These are phyloP conservation scores for Grammomys surdaster DNA, from an alignment of 2,113 vertebrate species.

Conservation along the genomic window DNA sequence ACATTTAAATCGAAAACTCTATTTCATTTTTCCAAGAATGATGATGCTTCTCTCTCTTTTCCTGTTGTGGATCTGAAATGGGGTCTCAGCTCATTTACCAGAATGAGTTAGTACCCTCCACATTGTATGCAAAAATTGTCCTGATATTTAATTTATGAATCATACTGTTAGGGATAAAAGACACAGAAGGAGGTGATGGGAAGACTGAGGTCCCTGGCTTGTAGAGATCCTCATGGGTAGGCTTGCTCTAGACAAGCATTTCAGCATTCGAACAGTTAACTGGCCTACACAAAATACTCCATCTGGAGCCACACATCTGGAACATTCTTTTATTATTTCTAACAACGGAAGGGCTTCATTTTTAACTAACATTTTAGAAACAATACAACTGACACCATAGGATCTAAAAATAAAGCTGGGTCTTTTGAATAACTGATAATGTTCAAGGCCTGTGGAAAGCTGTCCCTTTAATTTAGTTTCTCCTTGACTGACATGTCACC, in stretches of 20 bases:
- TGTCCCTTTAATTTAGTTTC: slow-evolving; percentile 14
- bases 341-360: slow-evolving; percentile 41
- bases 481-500: background rate
- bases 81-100: slow-evolving; percentile 50
- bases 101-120: slow-evolving; percentile 8
- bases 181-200: accelerated
- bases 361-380: slow-evolving; percentile 57
- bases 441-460: slow-evolving; percentile 28
- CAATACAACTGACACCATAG: background rate
- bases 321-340: slow-evolving; percentile 24
- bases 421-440: slow-evolving; percentile 22
- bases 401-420: background rate
- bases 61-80: slow-evolving; percentile 58
- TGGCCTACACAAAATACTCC: slow-evolving; percentile 46
- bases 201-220: background rate
- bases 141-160: background rate
- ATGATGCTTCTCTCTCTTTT: slow-evolving; percentile 53
- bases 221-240: background rate
- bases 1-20: slow-evolving; percentile 54
- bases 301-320: background rate
- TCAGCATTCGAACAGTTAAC: slow-evolving; percentile 35
- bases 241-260: background rate
- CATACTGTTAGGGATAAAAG: background rate
- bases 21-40: slow-evolving; percentile 17
- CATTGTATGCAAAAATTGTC: background rate